Evolutionary conservation across 2,113 vertebrate genomes (phyloP), one percentile per base, ranked within the genome.

Genomic region (Pelvicachromis taeniatus): DNA sequence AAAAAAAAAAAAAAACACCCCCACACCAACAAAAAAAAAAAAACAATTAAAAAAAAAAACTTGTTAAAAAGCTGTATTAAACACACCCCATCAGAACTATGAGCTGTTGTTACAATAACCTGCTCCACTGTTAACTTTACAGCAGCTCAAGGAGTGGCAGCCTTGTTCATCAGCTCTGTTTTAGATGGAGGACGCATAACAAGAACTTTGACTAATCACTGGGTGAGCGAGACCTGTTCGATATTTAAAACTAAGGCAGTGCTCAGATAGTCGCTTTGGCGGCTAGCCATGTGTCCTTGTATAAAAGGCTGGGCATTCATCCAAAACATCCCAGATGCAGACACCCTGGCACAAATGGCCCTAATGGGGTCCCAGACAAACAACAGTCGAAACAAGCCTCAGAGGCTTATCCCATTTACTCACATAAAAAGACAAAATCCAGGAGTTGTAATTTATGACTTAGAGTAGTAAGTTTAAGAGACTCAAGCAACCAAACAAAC

Each of bases 301-400:
- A 89, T 38, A 59, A 42, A 73, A 55, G 3, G 65, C 85, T 83
- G 77, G 89, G 89, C 85, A 4, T 42, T 54, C 7, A 9, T 88
- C 91, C 88, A 91, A 86, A 77, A 80, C 48, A 29, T 12, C 63
- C 73, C 78, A 85, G 79, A 88, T 45, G 33, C 23, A 70, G 82
- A 80, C 83, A 80, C 48, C n/a, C 50, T 52, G 84, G 11, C 55
- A 61, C 31, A 75, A 42, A 86, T 54, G 55, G 52, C 56, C 52
- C 85, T 73, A 75, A 85, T 80, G 52, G 77, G 55, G 68, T 78
- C 58, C 11, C 55, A 80, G 81, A 88, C 78, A 65, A 73, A 53
- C 80, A 80, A 85, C 84, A 86, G 21, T 45, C 50, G 33, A 87
- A 53, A 91, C 78, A 17, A 87, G 29, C 45, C 45, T 35, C 5